A percentile compares a stretch with the other conserved stretches of the same genome.
phyloP scores from a whole-genome alignment of 2,888 invertebrate species.

The Oxystoma pomonae region DNA sequence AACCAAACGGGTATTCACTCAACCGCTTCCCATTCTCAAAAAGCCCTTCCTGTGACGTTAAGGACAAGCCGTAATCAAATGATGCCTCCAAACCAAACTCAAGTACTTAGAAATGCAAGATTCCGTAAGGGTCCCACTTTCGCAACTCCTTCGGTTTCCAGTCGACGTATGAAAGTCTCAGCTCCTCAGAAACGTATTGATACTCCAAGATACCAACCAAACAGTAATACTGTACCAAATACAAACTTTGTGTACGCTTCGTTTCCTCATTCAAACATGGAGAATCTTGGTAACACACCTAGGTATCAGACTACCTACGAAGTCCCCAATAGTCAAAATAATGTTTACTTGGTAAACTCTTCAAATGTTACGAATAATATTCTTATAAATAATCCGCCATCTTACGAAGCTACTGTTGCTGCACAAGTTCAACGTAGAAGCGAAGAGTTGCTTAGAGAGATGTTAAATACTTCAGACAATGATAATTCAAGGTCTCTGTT shows the following conservation, averaged over 20 bases:
- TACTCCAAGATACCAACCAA: not conserved
- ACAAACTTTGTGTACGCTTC: not conserved
- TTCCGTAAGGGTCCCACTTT: no score
- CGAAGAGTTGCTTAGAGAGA: not conserved
- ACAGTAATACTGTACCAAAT: not conserved
- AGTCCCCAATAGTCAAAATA: not conserved
- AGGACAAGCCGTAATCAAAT: no score
- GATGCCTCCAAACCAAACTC: no score
- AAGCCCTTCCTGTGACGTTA: no score
- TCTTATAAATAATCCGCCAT: no score
- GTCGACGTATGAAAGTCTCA: not conserved
- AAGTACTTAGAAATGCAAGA: no score
- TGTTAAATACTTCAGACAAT: not conserved
- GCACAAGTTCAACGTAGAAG: not conserved
- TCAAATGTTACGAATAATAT: no score
- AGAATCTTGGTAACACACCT: not conserved
- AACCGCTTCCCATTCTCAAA: no score
- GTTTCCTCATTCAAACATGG: no score
- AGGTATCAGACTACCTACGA: not conserved
- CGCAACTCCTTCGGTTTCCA: not conserved
- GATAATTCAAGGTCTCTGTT: no score
- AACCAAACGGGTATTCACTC: no score
- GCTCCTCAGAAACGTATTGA: not conserved
- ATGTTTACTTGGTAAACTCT: not conserved
- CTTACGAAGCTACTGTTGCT: not conserved